Evolutionary conservation across 2,888 invertebrate species (phyloP), one percentile per base, ranked within the genome.

Genomic region (Andrena camellia): DNA sequence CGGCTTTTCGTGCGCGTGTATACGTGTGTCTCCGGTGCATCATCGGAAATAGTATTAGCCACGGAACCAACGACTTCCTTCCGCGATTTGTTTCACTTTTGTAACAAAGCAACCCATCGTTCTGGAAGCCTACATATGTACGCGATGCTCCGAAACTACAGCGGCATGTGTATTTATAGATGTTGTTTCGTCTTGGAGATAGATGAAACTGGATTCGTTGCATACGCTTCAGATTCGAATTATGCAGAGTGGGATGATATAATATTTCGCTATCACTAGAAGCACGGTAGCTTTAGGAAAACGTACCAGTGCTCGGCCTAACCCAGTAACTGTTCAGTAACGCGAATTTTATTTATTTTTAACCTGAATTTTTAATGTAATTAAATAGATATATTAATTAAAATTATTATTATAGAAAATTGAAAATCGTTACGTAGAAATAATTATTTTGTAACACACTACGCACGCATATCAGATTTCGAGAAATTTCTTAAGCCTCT

Each of bases 51-150:
- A 78, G 71, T 73, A 71, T 82, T 82, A 78, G 83, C 77, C 83
- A 72, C 52, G 83, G 85, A 80, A 76, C 54, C 75, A 73, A 71
- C 80, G 64, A 86, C 90, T 90, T 89, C 90, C 89, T 89, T 88
- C 85, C 89, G 68, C 77, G 50, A 75, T 80, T 79, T 66, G 63
- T 81, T 85, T 84, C 71, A 33, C 75, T 66, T 75, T 71, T 42
- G 20, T 66, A 57, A 57, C 73, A 73, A 72, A 76, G 62, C 60
- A n/a, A 72, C 68, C 50, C 64, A 23, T 26, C 69, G 23, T 54
- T 72, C 64, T 67, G 57, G 52, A 71, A 77, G 69, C 23, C 17
- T 10, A 8, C 42, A 23, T 57, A 10, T 8, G 29, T 29, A 48
- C 26, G 42, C 20, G 6, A 2, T 42, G 17, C 50, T 78, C 57